These are phyloP conservation scores for Hyalella azteca DNA, from an alignment of 2,888 invertebrate species.

Conservation along the genomic window DNA sequence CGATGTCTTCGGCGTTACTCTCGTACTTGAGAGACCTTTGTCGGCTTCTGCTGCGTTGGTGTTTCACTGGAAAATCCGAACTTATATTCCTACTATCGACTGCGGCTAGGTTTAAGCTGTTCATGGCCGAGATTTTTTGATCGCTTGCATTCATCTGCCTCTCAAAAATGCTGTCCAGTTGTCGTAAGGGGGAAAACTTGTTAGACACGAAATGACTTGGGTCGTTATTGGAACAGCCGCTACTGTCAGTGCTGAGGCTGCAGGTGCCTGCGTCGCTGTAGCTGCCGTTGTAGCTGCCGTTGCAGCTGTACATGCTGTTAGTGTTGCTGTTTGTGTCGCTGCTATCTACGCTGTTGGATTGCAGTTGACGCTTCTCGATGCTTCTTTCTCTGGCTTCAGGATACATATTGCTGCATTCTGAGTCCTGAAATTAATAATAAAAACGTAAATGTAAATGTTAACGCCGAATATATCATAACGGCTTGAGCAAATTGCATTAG, in stretches of 20 bases:
- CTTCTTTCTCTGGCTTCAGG: not conserved
- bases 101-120: not conserved
- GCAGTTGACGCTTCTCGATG: not conserved
- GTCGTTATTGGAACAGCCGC: not conserved
- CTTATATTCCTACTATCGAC: not conserved
- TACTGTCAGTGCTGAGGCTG: constrained; percentile 15
- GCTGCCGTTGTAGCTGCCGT: constrained; percentile 22
- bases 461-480: too few species aligned
- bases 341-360: not conserved
- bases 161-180: not conserved
- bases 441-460: too few species aligned
- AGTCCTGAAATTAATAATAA: too few species aligned
- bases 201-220: not conserved
- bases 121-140: not conserved
- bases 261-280: too few species aligned
- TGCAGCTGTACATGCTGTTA: not conserved
- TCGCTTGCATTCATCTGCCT: not conserved
- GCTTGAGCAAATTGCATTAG: too few species aligned
- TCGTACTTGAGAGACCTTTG: not conserved
- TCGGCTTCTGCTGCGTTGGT: not conserved
- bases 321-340: constrained; percentile 19
- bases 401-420: too few species aligned
- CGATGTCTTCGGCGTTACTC: not conserved
- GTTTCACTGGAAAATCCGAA: not conserved
- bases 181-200: not conserved